These are phyloP conservation scores for Theonella swinhoei DNA, from an alignment of 37 sponge, comb jelly and placozoan genomes.

Conservation along the genomic window DNA sequence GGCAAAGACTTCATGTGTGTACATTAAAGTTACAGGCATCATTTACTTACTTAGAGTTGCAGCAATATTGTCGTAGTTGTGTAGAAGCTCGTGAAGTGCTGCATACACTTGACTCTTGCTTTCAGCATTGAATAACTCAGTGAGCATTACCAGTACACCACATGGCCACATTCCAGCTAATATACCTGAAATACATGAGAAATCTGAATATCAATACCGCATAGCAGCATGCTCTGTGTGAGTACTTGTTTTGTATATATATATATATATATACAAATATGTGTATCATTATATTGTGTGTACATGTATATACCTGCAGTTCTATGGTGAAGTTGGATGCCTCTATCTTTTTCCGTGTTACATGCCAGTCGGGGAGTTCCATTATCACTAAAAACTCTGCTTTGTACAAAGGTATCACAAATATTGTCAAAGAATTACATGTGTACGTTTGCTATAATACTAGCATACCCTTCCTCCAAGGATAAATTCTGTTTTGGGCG, in stretches of 20 bases:
- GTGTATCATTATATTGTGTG: neutral
- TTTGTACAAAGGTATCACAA: no score
- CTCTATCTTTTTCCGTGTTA: conserved; percentile 32
- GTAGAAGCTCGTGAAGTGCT: conserved; percentile 8
- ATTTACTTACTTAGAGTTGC: conserved; percentile 13
- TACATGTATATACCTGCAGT: conserved; percentile 23
- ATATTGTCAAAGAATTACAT: no score
- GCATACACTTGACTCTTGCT: conserved; percentile 33
- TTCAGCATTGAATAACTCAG: conserved; percentile 36
- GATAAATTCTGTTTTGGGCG: no score
- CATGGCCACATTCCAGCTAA: conserved; percentile 44
- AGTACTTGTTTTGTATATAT: neutral
- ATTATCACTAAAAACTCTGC: no score
- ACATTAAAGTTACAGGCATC: neutral
- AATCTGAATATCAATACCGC: neutral
- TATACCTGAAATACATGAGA: neutral
- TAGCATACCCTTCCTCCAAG: no score
- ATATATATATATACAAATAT: neutral
- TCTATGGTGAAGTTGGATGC: conserved; percentile 8
- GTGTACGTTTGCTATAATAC: no score
- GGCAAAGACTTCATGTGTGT: neutral
- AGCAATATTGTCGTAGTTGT: neutral
- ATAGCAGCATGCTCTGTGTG: neutral
- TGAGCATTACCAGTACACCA: conserved; percentile 24
- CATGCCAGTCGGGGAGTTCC: no score